phyloP scores from a whole-genome alignment of 2,888 invertebrate genomes.

The Molorchus minor region DNA sequence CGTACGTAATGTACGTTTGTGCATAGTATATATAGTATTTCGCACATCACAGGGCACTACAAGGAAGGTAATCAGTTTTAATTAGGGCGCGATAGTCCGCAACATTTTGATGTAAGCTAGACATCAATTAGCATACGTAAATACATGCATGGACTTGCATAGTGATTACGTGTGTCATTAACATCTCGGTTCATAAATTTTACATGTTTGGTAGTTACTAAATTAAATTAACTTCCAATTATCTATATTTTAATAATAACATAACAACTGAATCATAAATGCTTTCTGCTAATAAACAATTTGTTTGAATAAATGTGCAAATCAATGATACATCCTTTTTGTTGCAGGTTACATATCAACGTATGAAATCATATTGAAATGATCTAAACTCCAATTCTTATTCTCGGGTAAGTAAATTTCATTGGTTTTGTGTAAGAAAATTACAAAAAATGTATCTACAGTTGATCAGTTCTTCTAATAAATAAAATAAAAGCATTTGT shows the following conservation, averaged over 20 bases:
- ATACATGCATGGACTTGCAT: constrained; percentile 1
- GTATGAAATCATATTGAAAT: constrained; percentile 33
- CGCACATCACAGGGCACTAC: background rate
- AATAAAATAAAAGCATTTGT: too few relatives aligned
- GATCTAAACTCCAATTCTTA: constrained; percentile 30
- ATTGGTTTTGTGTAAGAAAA: too few relatives aligned
- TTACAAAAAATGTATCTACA: too few relatives aligned
- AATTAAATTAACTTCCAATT: too few relatives aligned
- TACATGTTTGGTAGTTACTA: too few relatives aligned
- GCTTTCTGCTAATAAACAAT: background rate
- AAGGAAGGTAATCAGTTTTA: constrained; percentile 17
- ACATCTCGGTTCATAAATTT: too few relatives aligned
- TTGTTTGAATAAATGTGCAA: constrained; percentile 16
- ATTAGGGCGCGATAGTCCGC: constrained; percentile 18
- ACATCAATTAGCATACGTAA: constrained; percentile 13
- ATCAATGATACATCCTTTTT: constrained; percentile 25
- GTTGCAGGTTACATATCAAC: constrained; percentile 39
- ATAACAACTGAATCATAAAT: background rate
- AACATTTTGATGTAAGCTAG: constrained; percentile 20
- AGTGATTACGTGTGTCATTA: too few relatives aligned
- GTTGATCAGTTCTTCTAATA: too few relatives aligned
- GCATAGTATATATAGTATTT: too few relatives aligned
- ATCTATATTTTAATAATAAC: too few relatives aligned
- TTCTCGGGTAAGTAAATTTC: too few relatives aligned
- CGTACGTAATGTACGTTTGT: constrained; percentile 3